Evolutionary conservation across 2,797 vertebrate genomes (phyloP).

Genomic region (Bovichtus diacanthus): DNA sequence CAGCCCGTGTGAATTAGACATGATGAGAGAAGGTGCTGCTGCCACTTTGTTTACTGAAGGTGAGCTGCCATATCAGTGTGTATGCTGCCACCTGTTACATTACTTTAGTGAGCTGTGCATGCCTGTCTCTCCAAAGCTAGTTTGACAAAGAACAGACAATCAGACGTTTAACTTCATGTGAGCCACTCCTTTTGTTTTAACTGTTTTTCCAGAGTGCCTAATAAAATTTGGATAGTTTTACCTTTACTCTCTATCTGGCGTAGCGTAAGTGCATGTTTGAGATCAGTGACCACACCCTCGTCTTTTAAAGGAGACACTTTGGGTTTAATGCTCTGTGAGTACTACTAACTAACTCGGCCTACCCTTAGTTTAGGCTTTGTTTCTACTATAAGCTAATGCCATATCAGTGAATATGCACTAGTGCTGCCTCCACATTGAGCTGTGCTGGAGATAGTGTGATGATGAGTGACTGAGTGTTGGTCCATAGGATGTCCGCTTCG

Average conservation of each 20-base stretch:
- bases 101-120: slow-evolving; percentile 51
- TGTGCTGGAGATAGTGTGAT: slow-evolving; percentile 18
- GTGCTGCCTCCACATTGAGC: slow-evolving; percentile 42
- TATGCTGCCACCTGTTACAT: slow-evolving; percentile 86
- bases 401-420: slow-evolving; percentile 60
- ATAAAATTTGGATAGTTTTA: background rate
- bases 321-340: slow-evolving; percentile 12
- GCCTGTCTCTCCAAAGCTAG: slow-evolving; percentile 27
- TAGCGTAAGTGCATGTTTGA: background rate
- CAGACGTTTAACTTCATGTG: slow-evolving; percentile 13
- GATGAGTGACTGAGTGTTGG: slow-evolving; percentile 23
- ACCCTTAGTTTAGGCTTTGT: slow-evolving; percentile 49
- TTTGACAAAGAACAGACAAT: slow-evolving; percentile 24
- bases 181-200: background rate
- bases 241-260: background rate
- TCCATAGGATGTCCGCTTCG: slow-evolving; percentile 44
- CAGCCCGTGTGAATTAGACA: slow-evolving; percentile 4
- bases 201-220: background rate
- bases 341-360: slow-evolving; percentile 31
- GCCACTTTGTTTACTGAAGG: slow-evolving; percentile 69
- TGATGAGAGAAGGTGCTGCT: slow-evolving; percentile 16
- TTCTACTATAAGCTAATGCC: slow-evolving; percentile 45
- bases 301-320: background rate
- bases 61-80: slow-evolving; percentile 84
- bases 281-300: background rate